phyloP scores from a whole-genome alignment of 2,113 vertebrate genomes.

The Vombatus ursinus region DNA sequence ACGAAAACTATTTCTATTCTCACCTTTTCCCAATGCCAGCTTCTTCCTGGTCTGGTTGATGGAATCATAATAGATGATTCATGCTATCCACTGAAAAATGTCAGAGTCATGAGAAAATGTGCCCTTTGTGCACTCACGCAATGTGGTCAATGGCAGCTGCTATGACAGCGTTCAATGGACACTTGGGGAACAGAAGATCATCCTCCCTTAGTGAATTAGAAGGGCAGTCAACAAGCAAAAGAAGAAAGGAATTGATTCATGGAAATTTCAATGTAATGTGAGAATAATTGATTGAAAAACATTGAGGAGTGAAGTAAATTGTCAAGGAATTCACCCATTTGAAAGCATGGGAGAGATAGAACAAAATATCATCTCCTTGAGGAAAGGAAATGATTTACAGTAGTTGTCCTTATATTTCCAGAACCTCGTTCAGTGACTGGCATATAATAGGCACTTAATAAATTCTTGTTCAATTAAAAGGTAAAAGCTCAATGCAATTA shows the following conservation, averaged over 20 bases:
- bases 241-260: not conserved
- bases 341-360: not conserved
- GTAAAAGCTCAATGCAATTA: not conserved
- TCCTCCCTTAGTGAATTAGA: not conserved
- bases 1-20: not conserved
- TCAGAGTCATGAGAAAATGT: not conserved
- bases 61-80: not conserved
- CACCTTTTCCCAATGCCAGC: not conserved
- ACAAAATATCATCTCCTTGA: not conserved
- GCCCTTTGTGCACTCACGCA: not conserved
- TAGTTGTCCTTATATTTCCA: not conserved
- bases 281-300: not conserved
- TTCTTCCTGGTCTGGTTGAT: not conserved
- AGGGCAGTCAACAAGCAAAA: not conserved
- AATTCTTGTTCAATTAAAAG: not conserved
- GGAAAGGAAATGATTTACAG: not conserved
- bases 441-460: not conserved
- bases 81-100: not conserved
- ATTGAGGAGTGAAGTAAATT: not conserved
- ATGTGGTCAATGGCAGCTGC: not conserved
- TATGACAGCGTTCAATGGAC: not conserved
- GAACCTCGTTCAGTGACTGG: not conserved
- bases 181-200: not conserved
- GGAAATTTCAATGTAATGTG: not conserved
- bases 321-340: not conserved